Base-by-base conservation (phyloP, 2,888 invertebrate genomes). In the Amphipoea lucens region DNA sequence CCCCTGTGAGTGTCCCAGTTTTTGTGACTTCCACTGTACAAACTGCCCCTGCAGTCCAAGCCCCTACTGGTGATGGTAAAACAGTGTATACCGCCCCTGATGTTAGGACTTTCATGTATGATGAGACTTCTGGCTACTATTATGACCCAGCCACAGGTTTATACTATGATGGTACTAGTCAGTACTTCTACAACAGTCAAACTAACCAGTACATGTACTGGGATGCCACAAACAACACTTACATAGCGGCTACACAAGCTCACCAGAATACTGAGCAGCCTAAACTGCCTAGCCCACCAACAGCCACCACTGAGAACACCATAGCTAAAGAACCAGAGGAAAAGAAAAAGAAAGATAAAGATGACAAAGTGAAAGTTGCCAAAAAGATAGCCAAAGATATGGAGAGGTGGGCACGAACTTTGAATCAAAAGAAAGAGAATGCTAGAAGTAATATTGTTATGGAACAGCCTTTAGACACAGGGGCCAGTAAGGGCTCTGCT, bases 361-460 rank as follows among this genome's bases (percentile, higher is more conserved):
- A 98, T 82, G 99, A 99, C 90, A 99, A 99, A 96, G 99, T 99
- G 0, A 99, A 99, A 96, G 99, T 99, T 20, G 99, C 99, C 9
- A 99, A 99, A 94, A 99, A 99, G 95, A 99, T 99, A 89, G 99
- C 99, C 0, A 99, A 99, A 96, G 98, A 97, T 88, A 97, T 97
- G 97, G 97, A 97, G 85, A 95, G 97, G 77, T 99, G 99, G 99
- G 99, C 99, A 0, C 99, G 99, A 91, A 99, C 99, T 20, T 96
- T 99, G 86, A 99, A 99, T 94, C 99, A 99, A 94, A 99, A 99
- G 96, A 99, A 99, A 94, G 99, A 99, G 95, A 96, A 95, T 90
- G 96, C 97, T 72, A 93, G 94, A 29, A 95, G 94, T 70, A 96
- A 96, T 81, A 90, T 95, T 84, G 96, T 97, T 0, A 96, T 96